Conservation (phyloP, 1,140 invertebrate genomes). For the silkworm (Bombyx mori) region ASM3026992v2 NC_085132.1:7341501-7342000, state of each 20-base stretch:
- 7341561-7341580: slow-evolving; percentile 86
- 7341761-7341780: too few relatives aligned
- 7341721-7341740: too few relatives aligned
- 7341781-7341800: too few relatives aligned
- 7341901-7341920: slow-evolving; percentile 84
- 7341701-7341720: too few relatives aligned
- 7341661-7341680: neutral
- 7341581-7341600: slow-evolving; percentile 82
- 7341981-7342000: slow-evolving; percentile 74
- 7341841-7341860: too few relatives aligned
- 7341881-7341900: slow-evolving; percentile 81
- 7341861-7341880: neutral
- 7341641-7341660: neutral
- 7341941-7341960: slow-evolving; percentile 88
- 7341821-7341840: too few relatives aligned
- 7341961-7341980: slow-evolving; percentile 79
- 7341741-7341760: too few relatives aligned
- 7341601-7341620: slow-evolving; percentile 79
- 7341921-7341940: slow-evolving; percentile 86
- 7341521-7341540: slow-evolving; percentile 84
- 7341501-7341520: slow-evolving; percentile 79
- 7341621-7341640: slow-evolving; percentile 25
- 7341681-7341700: too few relatives aligned
- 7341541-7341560: slow-evolving; percentile 86
- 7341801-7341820: too few relatives aligned